A percentile compares a stretch with the other conserved stretches of the same genome.
These are phyloP conservation scores for Takifugu bimaculatus DNA, from an alignment of 2,113 vertebrate species.

Conservation along the genomic window DNA sequence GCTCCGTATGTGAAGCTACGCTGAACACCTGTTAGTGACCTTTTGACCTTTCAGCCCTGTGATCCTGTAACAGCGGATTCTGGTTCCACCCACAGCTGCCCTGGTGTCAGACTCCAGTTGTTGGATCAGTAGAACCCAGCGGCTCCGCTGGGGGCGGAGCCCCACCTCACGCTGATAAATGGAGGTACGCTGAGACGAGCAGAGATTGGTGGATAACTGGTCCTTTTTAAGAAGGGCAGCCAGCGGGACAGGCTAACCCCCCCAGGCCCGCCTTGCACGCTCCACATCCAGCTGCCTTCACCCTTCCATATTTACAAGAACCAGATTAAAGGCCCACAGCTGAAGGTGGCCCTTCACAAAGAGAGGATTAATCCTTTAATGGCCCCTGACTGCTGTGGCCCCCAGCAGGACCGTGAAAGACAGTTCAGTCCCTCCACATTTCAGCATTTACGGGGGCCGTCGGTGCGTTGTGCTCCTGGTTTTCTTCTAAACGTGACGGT, in stretches of 20 bases:
- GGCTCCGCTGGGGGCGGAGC: too few relatives aligned
- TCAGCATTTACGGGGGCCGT: background rate
- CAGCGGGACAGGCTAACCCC: conserved; percentile 24
- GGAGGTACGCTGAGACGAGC: too few relatives aligned
- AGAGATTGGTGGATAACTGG: background rate
- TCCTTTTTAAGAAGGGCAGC: conserved; percentile 8
- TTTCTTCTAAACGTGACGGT: conserved; percentile 41
- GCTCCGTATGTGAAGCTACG: too few relatives aligned
- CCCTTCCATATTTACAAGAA: conserved; percentile 60
- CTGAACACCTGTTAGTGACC: too few relatives aligned
- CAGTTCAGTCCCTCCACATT: background rate
- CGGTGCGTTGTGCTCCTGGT: conserved; percentile 8
- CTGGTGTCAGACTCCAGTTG: too few relatives aligned
- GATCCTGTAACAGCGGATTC: too few relatives aligned
- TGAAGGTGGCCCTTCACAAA: conserved; percentile 57
- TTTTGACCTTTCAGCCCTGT: too few relatives aligned
- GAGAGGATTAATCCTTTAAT: conserved; percentile 48
- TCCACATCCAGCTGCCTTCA: conserved; percentile 53
- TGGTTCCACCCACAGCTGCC: too few relatives aligned
- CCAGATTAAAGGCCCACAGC: conserved; percentile 62
- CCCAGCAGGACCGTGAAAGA: conserved; percentile 10
- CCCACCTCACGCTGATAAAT: too few relatives aligned
- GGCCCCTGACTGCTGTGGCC: conserved; percentile 48
- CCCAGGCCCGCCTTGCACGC: conserved; percentile 29
- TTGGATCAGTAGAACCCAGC: too few relatives aligned